Evolutionary conservation across 2,113 vertebrate species (phyloP), one percentile per base, ranked within the genome.

Genomic region (Dasyprocta punctata): DNA sequence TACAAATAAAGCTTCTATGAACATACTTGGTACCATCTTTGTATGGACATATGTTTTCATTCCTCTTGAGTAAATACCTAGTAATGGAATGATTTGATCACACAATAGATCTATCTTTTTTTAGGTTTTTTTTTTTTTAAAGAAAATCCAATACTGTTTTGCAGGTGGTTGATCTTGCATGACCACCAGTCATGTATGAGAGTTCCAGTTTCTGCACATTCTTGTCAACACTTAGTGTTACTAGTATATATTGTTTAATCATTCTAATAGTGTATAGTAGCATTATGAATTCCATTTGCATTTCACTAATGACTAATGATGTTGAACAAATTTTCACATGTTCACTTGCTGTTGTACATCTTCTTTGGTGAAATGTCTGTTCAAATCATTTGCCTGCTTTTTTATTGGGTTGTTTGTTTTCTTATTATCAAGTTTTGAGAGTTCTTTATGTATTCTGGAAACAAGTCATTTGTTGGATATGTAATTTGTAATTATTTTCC

Each of bases 401-500:
- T 97, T 95, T 91, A 83, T 78, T 92, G 81, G 9, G 5, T 69
- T 95, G 38, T 84, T 95, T 88, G 28, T 95, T 91, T 94, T 90
- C 91, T 88, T 86, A 82, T 89, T 96, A 88, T 4, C 12, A 58
- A 86, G 49, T 95, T 96, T 96, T 90, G 36, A 65, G 63, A 94
- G 69, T 96, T 96, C 60, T 77, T 96, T 96, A 83, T 96, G 12
- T 80, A 97, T 93, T 96, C 80, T 93, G 47, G 69, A 94, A 85
- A 84, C 38, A 96, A 86, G 88, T 85, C 44, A 12, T 95, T 96
- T 92, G 94, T 96, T 94, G 30, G 80, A 65, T 92, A 67, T 85
- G 47, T 95, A 97, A 94, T 84, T 90, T 92, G 92, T 61, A 97
- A 30, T 94, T 95, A 96, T 96, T 92, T 96, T 94, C 81, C 65